Percentiles rank a stretch among this genome's conserved stretches.
phyloP scores from a whole-genome alignment of 2,797 vertebrate species.

The Pelobates cultripes region DNA sequence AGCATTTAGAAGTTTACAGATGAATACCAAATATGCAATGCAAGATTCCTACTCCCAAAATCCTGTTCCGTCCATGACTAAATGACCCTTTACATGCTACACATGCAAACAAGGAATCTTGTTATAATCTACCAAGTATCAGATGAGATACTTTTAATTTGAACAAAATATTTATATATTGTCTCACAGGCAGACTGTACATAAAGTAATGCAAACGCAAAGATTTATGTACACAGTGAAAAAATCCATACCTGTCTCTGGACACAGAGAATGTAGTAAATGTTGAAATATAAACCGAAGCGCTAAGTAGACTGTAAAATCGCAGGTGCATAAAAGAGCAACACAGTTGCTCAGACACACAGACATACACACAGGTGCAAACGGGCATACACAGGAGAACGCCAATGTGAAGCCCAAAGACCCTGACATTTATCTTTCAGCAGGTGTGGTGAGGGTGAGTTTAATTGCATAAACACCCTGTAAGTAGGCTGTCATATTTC shows the following conservation, averaged over 20 bases:
- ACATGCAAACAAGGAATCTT: neutral
- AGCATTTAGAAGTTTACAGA: neutral
- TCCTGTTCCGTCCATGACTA: neutral
- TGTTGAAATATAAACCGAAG: too few relatives aligned
- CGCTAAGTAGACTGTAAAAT: neutral
- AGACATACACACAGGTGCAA: slow-evolving; percentile 16
- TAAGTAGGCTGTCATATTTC: slow-evolving; percentile 98
- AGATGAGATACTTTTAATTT: too few relatives aligned
- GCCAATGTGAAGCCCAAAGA: slow-evolving; percentile 20
- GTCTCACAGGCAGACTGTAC: too few relatives aligned
- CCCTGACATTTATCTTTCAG: slow-evolving; percentile 83
- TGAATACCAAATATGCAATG: neutral
- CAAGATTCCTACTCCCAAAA: neutral
- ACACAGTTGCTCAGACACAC: neutral
- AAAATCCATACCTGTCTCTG: too few relatives aligned
- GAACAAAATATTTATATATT: too few relatives aligned
- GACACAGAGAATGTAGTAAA: too few relatives aligned
- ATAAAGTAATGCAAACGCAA: too few relatives aligned
- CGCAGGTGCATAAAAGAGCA: slow-evolving; percentile 7
- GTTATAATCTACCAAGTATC: too few relatives aligned
- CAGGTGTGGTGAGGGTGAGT: slow-evolving; percentile 95
- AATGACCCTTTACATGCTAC: neutral
- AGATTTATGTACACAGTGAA: too few relatives aligned
- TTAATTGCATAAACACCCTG: slow-evolving; percentile 99
- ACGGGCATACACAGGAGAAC: slow-evolving; percentile 10